These are phyloP conservation scores for Polypedilum pembai DNA, from an alignment of 1,140 invertebrate genomes.

Conservation along the genomic window DNA sequence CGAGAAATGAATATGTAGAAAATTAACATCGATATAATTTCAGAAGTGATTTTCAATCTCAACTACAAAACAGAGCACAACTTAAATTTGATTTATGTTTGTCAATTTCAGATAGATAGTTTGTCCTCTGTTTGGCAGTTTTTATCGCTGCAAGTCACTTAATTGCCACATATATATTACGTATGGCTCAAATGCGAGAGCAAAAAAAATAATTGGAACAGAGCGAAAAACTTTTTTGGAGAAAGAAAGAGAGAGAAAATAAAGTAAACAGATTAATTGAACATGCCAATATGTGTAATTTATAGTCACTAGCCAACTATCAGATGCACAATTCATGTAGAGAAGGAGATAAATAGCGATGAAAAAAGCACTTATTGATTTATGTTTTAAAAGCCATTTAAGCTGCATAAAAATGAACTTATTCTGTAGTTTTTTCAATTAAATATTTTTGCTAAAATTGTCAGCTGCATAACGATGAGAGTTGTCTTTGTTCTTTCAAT, in stretches of 20 bases:
- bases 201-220: neutral
- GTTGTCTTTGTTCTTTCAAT: neutral
- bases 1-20: too few relatives aligned
- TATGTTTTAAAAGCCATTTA: neutral
- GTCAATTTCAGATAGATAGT: constrained; percentile 5
- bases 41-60: too few relatives aligned
- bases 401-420: neutral
- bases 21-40: too few relatives aligned
- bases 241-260: neutral
- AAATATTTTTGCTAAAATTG: neutral
- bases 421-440: neutral
- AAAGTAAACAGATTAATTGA: constrained; percentile 19
- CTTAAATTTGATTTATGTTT: neutral
- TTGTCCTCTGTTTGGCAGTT: neutral
- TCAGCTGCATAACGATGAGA: neutral
- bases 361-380: constrained; percentile 4
- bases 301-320: neutral
- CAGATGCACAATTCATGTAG: too few relatives aligned
- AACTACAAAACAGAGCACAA: too few relatives aligned
- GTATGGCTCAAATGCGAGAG: neutral
- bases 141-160: constrained; percentile 1
- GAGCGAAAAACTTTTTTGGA: neutral
- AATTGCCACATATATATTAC: constrained; percentile 16
- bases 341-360: neutral
- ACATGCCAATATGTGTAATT: constrained; percentile 18